Evolutionary conservation across 2,888 invertebrate genomes (phyloP).

Genomic region (Callosobruchus maculatus): DNA sequence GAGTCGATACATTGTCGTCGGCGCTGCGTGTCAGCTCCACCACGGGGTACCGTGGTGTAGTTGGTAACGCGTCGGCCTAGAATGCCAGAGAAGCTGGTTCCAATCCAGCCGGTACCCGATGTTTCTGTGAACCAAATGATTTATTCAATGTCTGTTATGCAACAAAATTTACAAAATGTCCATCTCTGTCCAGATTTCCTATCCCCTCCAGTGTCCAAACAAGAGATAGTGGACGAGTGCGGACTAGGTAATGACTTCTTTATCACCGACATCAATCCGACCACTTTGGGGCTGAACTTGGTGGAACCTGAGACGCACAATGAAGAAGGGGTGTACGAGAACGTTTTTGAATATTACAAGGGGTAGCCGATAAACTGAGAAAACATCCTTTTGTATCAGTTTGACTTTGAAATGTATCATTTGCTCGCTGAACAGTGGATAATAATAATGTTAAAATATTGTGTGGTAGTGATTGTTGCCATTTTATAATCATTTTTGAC

Average conservation of each 20-base stretch:
- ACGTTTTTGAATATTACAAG: constrained; percentile 55
- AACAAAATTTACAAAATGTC: background rate
- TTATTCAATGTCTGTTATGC: background rate
- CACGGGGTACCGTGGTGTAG: no score
- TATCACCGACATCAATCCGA: constrained; percentile 55
- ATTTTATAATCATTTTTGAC: no score
- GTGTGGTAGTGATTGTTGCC: no score
- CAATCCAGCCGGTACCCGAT: no score
- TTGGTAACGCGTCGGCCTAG: no score
- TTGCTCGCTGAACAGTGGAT: no score
- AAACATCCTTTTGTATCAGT: background rate
- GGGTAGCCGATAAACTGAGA: constrained; percentile 5
- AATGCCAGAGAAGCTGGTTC: no score
- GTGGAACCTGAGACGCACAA: constrained; percentile 52
- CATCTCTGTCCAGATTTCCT: constrained; percentile 51
- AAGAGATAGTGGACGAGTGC: constrained; percentile 74
- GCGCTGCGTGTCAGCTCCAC: no score
- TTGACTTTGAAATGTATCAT: background rate
- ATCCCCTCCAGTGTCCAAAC: constrained; percentile 65
- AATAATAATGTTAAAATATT: no score
- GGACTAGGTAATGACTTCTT: constrained; percentile 61
- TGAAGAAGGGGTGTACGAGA: constrained; percentile 52
- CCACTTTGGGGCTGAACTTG: constrained; percentile 51
- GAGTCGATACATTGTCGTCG: no score
- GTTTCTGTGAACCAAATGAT: no score